Evolutionary conservation across 1,140 invertebrate genomes (phyloP), one percentile per base, ranked within the genome.

Genomic region (Popillia japonica): DNA sequence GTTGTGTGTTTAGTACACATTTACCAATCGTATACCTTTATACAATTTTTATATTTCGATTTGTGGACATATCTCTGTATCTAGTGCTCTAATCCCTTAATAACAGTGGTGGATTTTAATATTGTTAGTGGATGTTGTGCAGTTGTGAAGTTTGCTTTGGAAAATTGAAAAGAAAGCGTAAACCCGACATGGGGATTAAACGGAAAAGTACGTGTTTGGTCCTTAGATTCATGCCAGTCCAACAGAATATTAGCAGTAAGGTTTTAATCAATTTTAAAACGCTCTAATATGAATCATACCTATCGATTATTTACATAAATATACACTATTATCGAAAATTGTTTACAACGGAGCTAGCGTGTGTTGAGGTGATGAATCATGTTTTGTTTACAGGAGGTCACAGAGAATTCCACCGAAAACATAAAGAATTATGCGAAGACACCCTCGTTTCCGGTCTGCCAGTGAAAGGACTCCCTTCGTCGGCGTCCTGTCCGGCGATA

Each of bases 371-470:
- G 61, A 64, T 27, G 20, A 64, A 20, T 64, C 61, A 22, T 22
- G 23, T 9, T 73, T 41, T 75, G 80, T 78, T 90, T 90, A 8
- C 86, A 93, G 92, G 92, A 83, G 92, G 92, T 81, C 92, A 93
- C 85, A 90, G 91, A 85, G 92, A 93, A 83, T 94, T 93, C 84
- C 89, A 90, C 80, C 87, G 89, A 80, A 89, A 90, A 80, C 91
- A 93, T 83, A 89, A 89, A 83, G 91, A 93, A 77, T 86, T 91
- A 14, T 92, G 91, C 86, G 92, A 92, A 79, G 90, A 91, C 81
- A 88, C 90, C 9, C 84, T 92, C 0, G 84, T 90, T 40, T 87
- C 88, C 20, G 82, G 85, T 11, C 81, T 85, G 61, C 80, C 83
- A 17, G 80, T 83, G 6, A 77, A 81, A 48, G 82, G 85, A n/a